Percentiles rank a stretch among this genome's conserved stretches.
Evolutionary conservation across 1,140 invertebrate genomes (phyloP).

Genomic region (Olivierus martensii): DNA sequence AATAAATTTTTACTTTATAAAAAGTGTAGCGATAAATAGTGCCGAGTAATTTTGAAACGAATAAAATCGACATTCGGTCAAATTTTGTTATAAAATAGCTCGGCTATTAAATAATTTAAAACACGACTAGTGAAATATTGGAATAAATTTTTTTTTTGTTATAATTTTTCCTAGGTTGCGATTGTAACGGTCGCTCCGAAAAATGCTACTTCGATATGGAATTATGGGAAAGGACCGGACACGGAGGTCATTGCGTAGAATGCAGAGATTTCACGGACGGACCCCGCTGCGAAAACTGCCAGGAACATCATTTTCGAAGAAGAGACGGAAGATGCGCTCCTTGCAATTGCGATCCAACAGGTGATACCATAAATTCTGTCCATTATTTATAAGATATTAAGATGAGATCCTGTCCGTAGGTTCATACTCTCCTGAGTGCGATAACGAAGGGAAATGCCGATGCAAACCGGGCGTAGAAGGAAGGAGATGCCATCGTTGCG

Average conservation of each 20-base stretch:
- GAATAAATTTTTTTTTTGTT: background rate
- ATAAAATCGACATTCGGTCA: no score
- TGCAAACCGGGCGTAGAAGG: constrained; percentile 40
- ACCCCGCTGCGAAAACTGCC: constrained; percentile 85
- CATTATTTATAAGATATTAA: background rate
- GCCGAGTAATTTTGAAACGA: no score
- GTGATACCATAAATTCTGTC: constrained; percentile 35
- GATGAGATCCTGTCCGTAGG: constrained; percentile 37
- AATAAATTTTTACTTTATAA: no score
- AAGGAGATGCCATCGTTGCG: constrained; percentile 34
- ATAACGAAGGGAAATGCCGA: constrained; percentile 51
- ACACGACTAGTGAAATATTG: no score
- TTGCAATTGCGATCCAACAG: constrained; percentile 72
- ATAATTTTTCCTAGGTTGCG: constrained; percentile 58
- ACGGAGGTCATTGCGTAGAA: constrained; percentile 90
- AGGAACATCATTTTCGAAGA: constrained; percentile 69
- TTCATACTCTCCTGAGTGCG: constrained; percentile 78
- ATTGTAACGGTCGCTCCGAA: constrained; percentile 89
- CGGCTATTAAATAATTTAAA: no score
- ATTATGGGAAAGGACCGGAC: constrained; percentile 75
- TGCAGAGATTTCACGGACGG: constrained; percentile 83
- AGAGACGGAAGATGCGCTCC: constrained; percentile 55
- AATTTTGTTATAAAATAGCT: no score
- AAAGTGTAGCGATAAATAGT: no score
- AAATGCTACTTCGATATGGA: constrained; percentile 89